Base-by-base conservation (phyloP, 2,113 vertebrate genomes). In the Heterochromis multidens region DNA sequence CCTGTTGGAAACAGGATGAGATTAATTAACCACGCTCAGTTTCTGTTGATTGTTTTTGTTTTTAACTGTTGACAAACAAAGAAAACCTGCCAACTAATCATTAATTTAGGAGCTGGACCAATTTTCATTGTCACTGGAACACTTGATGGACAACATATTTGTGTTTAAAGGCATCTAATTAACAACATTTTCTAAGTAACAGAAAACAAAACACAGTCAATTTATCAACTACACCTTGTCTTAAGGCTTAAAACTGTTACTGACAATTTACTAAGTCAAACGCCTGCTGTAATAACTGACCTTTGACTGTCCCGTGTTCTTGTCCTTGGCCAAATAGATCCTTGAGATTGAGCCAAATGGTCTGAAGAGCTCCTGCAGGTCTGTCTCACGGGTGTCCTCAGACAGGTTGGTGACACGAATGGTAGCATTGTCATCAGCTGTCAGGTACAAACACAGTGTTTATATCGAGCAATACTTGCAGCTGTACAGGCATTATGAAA, bases 401-500 rank as follows among this genome's bases (percentile, higher is more conserved):
- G 98, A 99, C 80, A 99, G 95, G 94, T 99, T 99, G 90, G 98
- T 99, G 84, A 99, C 98, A 0, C 98, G 98, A 94, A 99, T 99
- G 16, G 98, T 99, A 87, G 98, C 98, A 0, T 99, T 99, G 94
- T 99, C 98, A 0, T 99, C 98, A 0, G 98, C 98, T 99, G 91
- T 21, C 0, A 5, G 21, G 23, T 0, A 1, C 12, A 85, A 67
- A 79, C 14, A 49, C 0, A 2, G 3, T 0, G 5, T 49, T 78
- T 8, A 52, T 19, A 52, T 6, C 2, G 10, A 40, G 23, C 3
- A 65, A 57, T 33, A 12, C 2, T 35, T 16, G 8, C 7, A 27
- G 33, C 5, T 46, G 19, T 5, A 49, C 2, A 70, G 37, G 23
- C 14, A 17, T 46, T 70, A 27, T 70, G 23, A 70, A 70, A 40